Base-by-base conservation (phyloP, 2,113 vertebrate species). In the Antigone vipio region DNA sequence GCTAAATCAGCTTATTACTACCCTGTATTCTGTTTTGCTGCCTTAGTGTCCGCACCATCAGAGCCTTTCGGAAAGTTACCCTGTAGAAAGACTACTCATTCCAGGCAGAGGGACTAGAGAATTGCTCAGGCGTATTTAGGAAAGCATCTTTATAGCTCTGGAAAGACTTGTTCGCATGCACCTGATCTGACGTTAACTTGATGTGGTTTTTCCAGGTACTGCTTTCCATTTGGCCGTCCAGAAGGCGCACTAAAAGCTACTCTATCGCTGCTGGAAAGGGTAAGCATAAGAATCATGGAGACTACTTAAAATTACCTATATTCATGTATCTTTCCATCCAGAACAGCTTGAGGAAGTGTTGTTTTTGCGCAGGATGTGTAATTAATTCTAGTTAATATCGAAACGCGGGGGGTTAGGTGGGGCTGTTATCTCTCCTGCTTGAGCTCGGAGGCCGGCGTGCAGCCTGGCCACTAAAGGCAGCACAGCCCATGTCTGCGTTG, bases 191-290 rank as follows among this genome's bases (percentile, higher is more conserved):
- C 80, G 66, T 89, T 97, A 95, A 85, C 73, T 23, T 68, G 45
- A 55, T 96, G 44, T 97, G 62, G 60, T 96, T 97, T 97, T 95
- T 89, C 85, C 97, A 99, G 99, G 97, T 99, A 99, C 97, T 99
- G 99, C 97, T 99, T 99, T 97, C 99, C 99, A 47, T 99, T 99
- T 98, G 99, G 99, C 96, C 98, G 99, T 58, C 99, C 99, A 45
- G 99, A 99, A 97, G 99, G 99, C 85, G 99, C 99, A 9, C 97
- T 99, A 75, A 99, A 99, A 98, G 99, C 99, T 73, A 99, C 99
- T 27, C 95, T 99, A 30, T 99, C 99, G 0, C 98, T 99, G 77
- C 98, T 99, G 92, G 99, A 99, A 98, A 98, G 99, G 98, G 99
- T 99, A 98, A 98, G 99, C 95, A 30, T 29, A 64, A 85, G 85